Percentiles rank a stretch among this genome's conserved stretches.
phyloP scores from a whole-genome alignment of 1,140 invertebrate species.

The Diorhabda carinulata region DNA sequence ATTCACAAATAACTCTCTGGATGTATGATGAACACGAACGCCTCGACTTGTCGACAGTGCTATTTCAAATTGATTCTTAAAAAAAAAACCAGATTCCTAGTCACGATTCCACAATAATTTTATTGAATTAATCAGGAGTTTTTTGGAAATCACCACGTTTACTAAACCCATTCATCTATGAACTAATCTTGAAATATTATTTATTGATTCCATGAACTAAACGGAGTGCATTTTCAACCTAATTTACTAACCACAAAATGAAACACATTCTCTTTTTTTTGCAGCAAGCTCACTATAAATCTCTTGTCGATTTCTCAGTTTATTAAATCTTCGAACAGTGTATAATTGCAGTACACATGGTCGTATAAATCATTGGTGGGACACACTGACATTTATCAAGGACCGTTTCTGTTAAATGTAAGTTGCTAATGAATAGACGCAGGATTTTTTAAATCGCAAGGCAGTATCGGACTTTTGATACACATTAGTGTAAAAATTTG shows the following conservation, averaged over 20 bases:
- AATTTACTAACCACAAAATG: slow-evolving; percentile 17
- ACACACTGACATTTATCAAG: slow-evolving; percentile 36
- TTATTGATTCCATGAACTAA: no score
- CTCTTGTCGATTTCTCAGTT: slow-evolving; percentile 41
- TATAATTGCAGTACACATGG: slow-evolving; percentile 44
- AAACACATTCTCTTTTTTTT: slow-evolving; percentile 26
- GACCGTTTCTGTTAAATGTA: slow-evolving; percentile 27
- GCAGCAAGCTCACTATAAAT: slow-evolving; percentile 32
- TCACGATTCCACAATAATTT: no score
- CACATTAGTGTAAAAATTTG: no score
- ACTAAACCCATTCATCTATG: no score
- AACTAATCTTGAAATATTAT: no score
- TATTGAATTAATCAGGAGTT: no score
- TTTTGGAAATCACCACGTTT: no score
- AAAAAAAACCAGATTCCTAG: no score
- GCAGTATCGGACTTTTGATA: neutral
- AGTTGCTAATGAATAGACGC: slow-evolving; percentile 32
- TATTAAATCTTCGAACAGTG: slow-evolving; percentile 43
- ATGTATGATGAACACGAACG: slow-evolving; percentile 13
- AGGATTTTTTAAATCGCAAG: neutral
- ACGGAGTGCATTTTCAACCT: slow-evolving; percentile 16
- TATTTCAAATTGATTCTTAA: slow-evolving; percentile 5
- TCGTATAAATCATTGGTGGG: slow-evolving; percentile 38
- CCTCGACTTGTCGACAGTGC: neutral
- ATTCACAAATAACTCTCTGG: slow-evolving; percentile 36